Conservation (phyloP, 2,113 vertebrate genomes). For the Bubalus kerabau region DNA sequence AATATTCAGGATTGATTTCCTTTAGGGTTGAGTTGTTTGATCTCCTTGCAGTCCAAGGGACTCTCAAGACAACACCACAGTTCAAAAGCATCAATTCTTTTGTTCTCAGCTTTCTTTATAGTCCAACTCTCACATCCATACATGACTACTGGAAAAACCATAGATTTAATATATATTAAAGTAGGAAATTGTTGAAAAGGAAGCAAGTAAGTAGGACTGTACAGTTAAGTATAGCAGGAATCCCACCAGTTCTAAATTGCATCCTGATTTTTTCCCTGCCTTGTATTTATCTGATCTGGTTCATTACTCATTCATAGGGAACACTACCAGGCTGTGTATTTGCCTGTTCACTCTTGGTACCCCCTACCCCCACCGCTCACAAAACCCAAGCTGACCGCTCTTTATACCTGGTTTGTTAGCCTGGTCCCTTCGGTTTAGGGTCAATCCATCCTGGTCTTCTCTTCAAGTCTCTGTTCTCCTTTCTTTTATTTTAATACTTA, state of each 20-base stretch:
- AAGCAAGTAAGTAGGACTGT: not conserved
- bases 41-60: not conserved
- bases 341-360: not conserved
- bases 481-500: not conserved
- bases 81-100: not conserved
- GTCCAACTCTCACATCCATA: not conserved
- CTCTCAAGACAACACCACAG: not conserved
- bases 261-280: not conserved
- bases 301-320: not conserved
- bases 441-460: not conserved
- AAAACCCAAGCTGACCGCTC: not conserved
- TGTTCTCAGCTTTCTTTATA: not conserved
- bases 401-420: not conserved
- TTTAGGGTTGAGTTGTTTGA: not conserved
- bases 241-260: not conserved
- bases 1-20: not conserved
- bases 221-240: not conserved
- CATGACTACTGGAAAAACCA: not conserved
- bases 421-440: not conserved
- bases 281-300: not conserved
- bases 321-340: not conserved
- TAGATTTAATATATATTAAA: not conserved
- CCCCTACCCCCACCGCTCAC: fast-evolving
- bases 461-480: not conserved
- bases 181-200: not conserved